Percentiles rank a stretch among this genome's conserved stretches.
phyloP scores from a whole-genome alignment of 2,888 invertebrate species.

The Rhyacophila evoluta region DNA sequence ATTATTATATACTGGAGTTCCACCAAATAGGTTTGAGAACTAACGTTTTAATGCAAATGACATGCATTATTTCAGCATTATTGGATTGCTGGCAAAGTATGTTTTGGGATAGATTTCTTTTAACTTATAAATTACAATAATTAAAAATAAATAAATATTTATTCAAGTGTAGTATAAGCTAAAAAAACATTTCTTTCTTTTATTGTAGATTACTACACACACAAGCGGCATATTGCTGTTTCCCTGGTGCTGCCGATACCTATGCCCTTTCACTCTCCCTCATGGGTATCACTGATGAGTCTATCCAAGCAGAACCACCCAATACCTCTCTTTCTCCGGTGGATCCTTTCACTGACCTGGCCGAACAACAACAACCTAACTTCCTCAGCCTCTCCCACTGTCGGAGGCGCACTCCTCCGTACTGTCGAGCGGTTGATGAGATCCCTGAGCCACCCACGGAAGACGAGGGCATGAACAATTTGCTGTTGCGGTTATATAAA shows the following conservation, averaged over 20 bases:
- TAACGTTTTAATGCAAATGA: no score
- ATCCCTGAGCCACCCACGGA: slow-evolving; percentile 46
- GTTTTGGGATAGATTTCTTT: no score
- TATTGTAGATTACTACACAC: slow-evolving; percentile 83
- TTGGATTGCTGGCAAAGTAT: no score
- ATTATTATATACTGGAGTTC: no score
- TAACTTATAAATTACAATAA: no score
- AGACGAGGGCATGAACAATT: slow-evolving; percentile 60
- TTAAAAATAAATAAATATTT: no score
- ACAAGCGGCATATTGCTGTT: slow-evolving; percentile 85
- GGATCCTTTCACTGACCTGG: background rate
- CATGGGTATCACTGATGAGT: slow-evolving; percentile 56
- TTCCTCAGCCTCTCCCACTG: slow-evolving; percentile 12
- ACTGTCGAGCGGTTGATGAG: slow-evolving; percentile 51
- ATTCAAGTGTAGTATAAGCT: no score
- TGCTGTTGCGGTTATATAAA: slow-evolving; percentile 80
- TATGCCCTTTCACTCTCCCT: slow-evolving; percentile 68
- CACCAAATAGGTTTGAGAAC: no score
- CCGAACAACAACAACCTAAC: background rate
- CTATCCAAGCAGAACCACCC: background rate
- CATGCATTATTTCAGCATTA: no score
- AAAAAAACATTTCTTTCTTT: no score
- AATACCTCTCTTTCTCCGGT: slow-evolving; percentile 1
- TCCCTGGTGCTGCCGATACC: slow-evolving; percentile 81
- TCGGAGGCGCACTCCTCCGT: slow-evolving; percentile 36